Evolutionary conservation across 2,113 vertebrate genomes (phyloP).

Genomic region (Cebus imitator): DNA sequence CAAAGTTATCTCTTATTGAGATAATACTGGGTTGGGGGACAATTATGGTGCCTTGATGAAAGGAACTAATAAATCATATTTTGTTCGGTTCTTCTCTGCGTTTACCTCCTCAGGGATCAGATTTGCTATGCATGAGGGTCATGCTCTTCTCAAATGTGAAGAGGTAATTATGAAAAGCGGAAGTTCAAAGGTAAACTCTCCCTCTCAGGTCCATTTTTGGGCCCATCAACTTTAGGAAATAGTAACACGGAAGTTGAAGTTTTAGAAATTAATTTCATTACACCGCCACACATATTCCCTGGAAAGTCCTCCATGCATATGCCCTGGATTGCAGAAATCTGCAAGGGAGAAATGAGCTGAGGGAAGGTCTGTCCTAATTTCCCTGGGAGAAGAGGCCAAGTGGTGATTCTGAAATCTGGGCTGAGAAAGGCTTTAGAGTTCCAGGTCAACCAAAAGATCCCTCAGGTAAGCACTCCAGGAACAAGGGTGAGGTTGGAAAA

Average conservation of each 20-base stretch:
- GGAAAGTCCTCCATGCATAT: not conserved
- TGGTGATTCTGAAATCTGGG: not conserved
- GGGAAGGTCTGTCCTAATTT: not conserved
- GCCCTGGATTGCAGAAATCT: not conserved
- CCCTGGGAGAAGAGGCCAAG: not conserved
- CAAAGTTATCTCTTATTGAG: not conserved
- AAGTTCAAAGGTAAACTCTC: not conserved
- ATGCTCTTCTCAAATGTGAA: not conserved
- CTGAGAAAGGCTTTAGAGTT: no score
- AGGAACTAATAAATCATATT: not conserved
- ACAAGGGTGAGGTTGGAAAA: accelerated
- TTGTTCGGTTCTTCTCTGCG: not conserved
- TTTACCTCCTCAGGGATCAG: not conserved
- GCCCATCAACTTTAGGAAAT: not conserved
- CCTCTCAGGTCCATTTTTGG: not conserved
- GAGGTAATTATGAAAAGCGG: not conserved
- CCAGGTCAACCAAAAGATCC: not conserved
- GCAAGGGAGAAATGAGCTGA: no score
- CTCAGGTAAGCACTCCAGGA: not conserved
- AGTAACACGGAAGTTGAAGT: not conserved
- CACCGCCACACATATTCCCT: not conserved
- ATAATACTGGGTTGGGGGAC: not conserved
- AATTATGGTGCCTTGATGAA: not conserved
- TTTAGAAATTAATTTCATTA: not conserved
- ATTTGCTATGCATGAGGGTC: not conserved